Evolutionary conservation across 2,888 invertebrate species (phyloP).

Genomic region (Drosophila meridiana): DNA sequence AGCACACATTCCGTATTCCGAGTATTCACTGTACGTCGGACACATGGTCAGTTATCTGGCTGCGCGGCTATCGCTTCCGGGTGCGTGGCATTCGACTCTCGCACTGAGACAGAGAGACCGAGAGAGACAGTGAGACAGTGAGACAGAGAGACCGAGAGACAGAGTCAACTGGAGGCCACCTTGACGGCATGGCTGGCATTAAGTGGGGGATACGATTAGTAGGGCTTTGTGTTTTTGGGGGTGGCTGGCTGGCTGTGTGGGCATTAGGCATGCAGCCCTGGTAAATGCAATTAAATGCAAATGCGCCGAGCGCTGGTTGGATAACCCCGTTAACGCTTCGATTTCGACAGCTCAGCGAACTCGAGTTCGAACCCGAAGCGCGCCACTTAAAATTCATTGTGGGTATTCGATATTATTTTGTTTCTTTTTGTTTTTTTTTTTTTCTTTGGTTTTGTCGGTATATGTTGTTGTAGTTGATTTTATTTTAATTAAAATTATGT

Average conservation of each 20-base stretch:
- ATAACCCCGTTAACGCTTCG: conserved; percentile 66
- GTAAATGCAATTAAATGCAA: conserved; percentile 70
- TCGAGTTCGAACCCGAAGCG: conserved; percentile 14
- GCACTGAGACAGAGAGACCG: neutral
- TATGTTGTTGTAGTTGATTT: conserved; percentile 47
- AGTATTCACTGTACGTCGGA: conserved; percentile 12
- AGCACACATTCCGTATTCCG: conserved; percentile 21
- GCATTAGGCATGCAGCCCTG: conserved; percentile 65
- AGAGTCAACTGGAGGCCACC: conserved; percentile 4
- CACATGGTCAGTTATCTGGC: conserved; percentile 58
- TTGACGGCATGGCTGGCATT: conserved; percentile 42
- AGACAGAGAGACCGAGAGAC: no score
- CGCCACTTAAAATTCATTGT: conserved; percentile 70
- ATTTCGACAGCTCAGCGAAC: conserved; percentile 58
- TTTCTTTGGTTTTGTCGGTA: conserved; percentile 5
- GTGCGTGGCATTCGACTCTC: conserved; percentile 32
- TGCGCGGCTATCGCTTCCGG: conserved; percentile 56
- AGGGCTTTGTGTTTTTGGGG: neutral
- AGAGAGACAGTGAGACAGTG: neutral
- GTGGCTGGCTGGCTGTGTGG: conserved; percentile 6
- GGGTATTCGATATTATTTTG: conserved; percentile 30
- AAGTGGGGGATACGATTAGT: neutral
- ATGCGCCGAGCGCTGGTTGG: conserved; percentile 38
- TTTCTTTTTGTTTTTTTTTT: conserved; percentile 8
- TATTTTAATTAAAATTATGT: conserved; percentile 77